Percentiles rank a stretch among this genome's conserved stretches.
Conservation (phyloP, 2,797 vertebrate genomes). For the Pteronotus mesoamericanus region DNA sequence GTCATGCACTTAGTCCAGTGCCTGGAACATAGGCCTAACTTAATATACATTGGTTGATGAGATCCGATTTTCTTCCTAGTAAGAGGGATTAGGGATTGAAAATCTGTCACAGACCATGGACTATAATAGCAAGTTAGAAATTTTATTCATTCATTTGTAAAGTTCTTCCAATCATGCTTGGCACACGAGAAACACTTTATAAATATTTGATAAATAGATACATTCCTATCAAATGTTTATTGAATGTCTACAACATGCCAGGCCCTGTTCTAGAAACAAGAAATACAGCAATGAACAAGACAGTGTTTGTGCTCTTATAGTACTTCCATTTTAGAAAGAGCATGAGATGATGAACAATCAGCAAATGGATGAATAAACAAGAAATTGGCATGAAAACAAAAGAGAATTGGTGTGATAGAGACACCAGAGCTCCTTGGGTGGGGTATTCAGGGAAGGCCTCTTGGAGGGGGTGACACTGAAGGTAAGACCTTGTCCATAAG, state of each 20-base stretch:
- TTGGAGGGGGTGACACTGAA: background rate
- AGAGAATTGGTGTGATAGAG: background rate
- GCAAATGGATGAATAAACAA: background rate
- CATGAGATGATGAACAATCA: background rate
- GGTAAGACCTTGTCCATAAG: background rate
- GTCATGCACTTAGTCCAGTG: background rate
- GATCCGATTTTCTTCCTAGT: slow-evolving; percentile 14
- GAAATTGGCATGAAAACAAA: background rate
- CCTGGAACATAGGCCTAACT: background rate
- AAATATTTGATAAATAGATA: background rate
- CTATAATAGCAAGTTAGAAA: background rate
- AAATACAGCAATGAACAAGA: background rate
- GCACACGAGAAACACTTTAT: background rate
- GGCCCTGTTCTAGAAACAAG: background rate
- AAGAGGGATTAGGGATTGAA: background rate
- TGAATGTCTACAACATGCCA: background rate
- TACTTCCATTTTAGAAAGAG: background rate
- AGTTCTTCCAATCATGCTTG: background rate
- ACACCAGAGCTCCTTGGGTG: background rate
- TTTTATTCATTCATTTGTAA: background rate
- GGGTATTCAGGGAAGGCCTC: background rate
- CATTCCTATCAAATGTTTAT: background rate
- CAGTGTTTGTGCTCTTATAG: background rate
- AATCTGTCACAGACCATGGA: background rate
- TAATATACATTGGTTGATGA: background rate